Conservation (phyloP, 2,888 invertebrate species). For the Fissipunctia ypsillon region DNA sequence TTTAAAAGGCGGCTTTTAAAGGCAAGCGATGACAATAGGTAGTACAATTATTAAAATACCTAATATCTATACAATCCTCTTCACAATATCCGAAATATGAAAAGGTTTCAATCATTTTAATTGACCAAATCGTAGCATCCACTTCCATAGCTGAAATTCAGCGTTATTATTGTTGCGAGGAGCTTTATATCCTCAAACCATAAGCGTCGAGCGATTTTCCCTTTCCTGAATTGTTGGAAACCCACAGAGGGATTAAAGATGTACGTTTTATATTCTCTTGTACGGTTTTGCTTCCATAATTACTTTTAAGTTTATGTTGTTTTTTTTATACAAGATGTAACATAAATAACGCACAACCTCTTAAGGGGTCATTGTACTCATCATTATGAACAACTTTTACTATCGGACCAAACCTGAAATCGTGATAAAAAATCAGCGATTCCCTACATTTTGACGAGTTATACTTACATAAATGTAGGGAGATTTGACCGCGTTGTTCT, state of each 20-base stretch:
- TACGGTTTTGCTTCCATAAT: background rate
- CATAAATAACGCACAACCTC: too few species aligned
- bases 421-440: too few species aligned
- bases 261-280: background rate
- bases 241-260: background rate
- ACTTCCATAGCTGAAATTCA: constrained; percentile 35
- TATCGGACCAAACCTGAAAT: too few species aligned
- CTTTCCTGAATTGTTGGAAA: background rate
- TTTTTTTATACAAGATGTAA: too few species aligned
- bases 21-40: too few species aligned
- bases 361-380: too few species aligned
- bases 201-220: constrained; percentile 34
- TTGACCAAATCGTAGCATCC: constrained; percentile 35
- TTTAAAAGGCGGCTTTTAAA: background rate
- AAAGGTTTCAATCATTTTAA: constrained; percentile 26
- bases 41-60: background rate
- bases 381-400: too few species aligned
- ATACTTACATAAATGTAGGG: too few species aligned
- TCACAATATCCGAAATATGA: background rate
- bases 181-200: constrained; percentile 34
- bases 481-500: background rate
- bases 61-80: background rate
- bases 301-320: background rate
- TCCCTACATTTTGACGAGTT: too few species aligned
- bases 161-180: constrained; percentile 44